Base-by-base conservation (phyloP, 1,140 invertebrate species). In the Hylyphantes graminicola region DNA sequence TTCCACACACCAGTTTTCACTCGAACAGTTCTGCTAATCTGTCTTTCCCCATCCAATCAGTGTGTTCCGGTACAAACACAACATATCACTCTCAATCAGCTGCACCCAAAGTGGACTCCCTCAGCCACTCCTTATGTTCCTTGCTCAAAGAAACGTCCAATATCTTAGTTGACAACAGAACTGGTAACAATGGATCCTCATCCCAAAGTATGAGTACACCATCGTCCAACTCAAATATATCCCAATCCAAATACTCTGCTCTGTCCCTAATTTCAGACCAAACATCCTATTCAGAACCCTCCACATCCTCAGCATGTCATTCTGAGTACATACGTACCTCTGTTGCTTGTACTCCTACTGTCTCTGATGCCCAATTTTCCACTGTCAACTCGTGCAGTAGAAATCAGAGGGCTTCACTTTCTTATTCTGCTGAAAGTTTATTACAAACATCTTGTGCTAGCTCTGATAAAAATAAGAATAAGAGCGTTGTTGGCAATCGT, bases 371-470 rank as follows among this genome's bases (percentile, higher is more conserved):
- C 19, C 85, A 78, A 10, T 78, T 65, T 80, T 59, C 68, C 50
- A 59, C 76, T 48, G 21, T 54, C 17, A 59, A 55, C 17, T 63
- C 67, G 65, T 79, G 85, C 17, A 75, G 59, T 35, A 70, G 68
- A 70, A 73, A 64, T 55, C 72, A 76, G 21, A 63, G 82, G 73
- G 11, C 79, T 51, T 67, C 85, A 21, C 61, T 85, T n/a, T 87
- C 87, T 63, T 87, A 86, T 74, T 90, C 89, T 54, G 89, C 89
- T 13, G 89, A 89, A 51, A 90, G 88, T 85, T 88, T 89, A 86
- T 88, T 89, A 19, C 89, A 89, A 53, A 87, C 87, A 11, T 77
- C 82, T 54, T 85, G 64, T 77, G 82, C 53, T 48, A 83, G 53
- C 48, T 83, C 80, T 53, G 82, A 85, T 9, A 85, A 85, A 35